Evolutionary conservation across 2,888 invertebrate genomes (phyloP), one percentile per base, ranked within the genome.

Genomic region (Lithophane semibrunnea): DNA sequence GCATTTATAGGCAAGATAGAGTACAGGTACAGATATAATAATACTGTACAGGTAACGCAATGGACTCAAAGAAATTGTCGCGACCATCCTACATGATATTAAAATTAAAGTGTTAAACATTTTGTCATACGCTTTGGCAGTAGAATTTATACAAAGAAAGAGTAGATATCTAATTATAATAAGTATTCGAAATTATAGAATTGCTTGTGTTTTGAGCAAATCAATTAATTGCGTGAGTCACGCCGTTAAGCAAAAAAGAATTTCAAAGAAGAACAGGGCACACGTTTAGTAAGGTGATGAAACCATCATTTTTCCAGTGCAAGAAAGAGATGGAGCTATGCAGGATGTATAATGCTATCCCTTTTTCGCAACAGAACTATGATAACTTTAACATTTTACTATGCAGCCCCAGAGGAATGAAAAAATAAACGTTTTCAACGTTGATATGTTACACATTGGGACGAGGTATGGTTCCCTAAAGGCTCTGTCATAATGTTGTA

Each of bases 201-300:
- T 95, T 95, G 94, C 94, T 95, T 95, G 91, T 84, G 74, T 86
- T 82, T 95, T 96, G 96, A 96, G 96, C 96, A 95, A 93, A 92
- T 86, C 81, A 93, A 92, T 89, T 90, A 86, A 76, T 80, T 82
- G 82, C 65, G 84, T 86, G 79, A 77, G 77, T 73, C 79, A 86
- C 85, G 82, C 82, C 71, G 76, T 83, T 75, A 80, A 84, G 76
- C 75, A 72, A 75, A 75, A 75, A 69, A 56, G 47, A 65, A 68
- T 47, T n/a, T 76, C 18, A 58, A 56, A 71, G 21, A 74, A 69
- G 52, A 42, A 52, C 13, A 47, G 9, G 54, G 61, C 56, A 47
- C 42, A 18, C 24, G 10, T 47, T 21, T 52, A 66, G 16, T 24
- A 0, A n/a, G 9, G 37, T n/a, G 13, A 3, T 18, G n/a, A n/a